Conservation (phyloP, 2,888 invertebrate species). For the Nomada hirtipes region DNA sequence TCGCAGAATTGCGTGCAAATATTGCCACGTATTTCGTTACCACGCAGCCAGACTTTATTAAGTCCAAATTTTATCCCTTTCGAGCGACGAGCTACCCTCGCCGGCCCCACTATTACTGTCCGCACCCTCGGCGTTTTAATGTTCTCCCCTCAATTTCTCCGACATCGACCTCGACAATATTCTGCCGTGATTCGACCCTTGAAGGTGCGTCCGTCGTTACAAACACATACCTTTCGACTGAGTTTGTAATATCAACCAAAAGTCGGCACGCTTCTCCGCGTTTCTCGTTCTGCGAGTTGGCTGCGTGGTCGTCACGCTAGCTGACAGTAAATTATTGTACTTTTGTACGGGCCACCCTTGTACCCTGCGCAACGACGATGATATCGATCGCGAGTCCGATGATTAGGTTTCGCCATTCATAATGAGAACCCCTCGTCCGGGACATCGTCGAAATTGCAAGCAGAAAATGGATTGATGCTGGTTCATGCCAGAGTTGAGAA, state of each 20-base stretch:
- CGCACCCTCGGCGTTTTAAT: constrained; percentile 79
- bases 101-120: constrained; percentile 75
- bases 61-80: constrained; percentile 73
- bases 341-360: constrained; percentile 59
- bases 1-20: constrained; percentile 31
- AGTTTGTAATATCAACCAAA: constrained; percentile 34
- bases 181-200: constrained; percentile 72
- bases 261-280: constrained; percentile 26
- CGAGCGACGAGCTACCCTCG: constrained; percentile 66
- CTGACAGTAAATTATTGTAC: constrained; percentile 70
- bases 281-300: not conserved
- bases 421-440: constrained; percentile 20
- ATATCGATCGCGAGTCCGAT: constrained; percentile 60
- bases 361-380: constrained; percentile 36
- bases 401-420: constrained; percentile 45
- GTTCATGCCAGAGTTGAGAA: not conserved
- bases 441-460: not conserved
- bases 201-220: constrained; percentile 52
- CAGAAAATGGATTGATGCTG: not conserved
- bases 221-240: constrained; percentile 44
- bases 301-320: constrained; percentile 67
- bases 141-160: constrained; percentile 77
- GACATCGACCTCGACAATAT: constrained; percentile 70
- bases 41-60: constrained; percentile 67
- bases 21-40: constrained; percentile 53